These are phyloP conservation scores for Leucoma salicis DNA, from an alignment of 2,888 invertebrate species.

Conservation along the genomic window DNA sequence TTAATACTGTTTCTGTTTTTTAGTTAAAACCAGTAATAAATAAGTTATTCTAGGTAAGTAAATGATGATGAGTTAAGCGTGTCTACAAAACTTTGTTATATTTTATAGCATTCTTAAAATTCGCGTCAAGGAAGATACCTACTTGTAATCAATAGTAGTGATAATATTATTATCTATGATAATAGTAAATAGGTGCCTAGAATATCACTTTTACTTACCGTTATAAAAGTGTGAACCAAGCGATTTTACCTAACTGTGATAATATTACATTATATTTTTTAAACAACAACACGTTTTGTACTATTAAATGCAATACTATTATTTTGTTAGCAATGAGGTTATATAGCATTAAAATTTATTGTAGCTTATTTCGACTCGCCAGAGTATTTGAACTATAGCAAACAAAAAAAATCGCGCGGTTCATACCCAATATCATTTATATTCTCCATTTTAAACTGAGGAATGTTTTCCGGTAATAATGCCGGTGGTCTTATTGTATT, in stretches of 20 bases:
- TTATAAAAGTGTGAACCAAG: constrained; percentile 7
- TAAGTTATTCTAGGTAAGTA: background rate
- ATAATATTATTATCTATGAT: background rate
- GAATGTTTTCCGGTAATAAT: constrained; percentile 76
- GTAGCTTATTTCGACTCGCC: no score
- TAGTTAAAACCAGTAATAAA: background rate
- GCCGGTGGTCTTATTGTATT: constrained; percentile 72
- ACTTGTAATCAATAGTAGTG: background rate
- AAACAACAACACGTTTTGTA: no score
- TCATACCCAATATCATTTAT: constrained; percentile 24
- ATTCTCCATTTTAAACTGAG: constrained; percentile 50
- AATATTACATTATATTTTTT: no score
- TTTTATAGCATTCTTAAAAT: background rate
- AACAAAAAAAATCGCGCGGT: constrained; percentile 19
- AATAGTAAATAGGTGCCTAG: constrained; percentile 11
- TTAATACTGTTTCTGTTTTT: background rate
- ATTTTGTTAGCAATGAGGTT: no score
- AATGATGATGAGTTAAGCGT: constrained; percentile 4
- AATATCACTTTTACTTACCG: constrained; percentile 24
- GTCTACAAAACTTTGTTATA: background rate
- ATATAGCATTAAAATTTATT: no score
- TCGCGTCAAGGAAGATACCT: no score
- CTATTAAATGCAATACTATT: no score
- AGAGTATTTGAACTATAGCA: background rate
- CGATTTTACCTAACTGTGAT: constrained; percentile 3